Percentiles rank a stretch among this genome's conserved stretches.
phyloP scores from a whole-genome alignment of 1,140 invertebrate genomes.

The Cataglyphis hispanica region DNA sequence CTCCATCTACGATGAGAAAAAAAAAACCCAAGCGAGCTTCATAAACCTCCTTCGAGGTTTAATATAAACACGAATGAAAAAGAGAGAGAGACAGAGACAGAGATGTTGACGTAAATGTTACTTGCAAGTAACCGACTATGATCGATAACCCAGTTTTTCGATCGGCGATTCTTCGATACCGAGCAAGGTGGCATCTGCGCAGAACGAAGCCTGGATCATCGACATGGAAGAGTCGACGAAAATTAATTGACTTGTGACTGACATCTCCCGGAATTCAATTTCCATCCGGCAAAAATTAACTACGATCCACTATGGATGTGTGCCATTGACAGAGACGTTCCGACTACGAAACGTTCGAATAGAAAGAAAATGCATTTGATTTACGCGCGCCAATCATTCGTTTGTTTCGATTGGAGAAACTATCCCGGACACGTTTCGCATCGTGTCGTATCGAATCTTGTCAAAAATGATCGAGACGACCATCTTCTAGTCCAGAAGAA shows the following conservation, averaged over 20 bases:
- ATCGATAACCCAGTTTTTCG: constrained; percentile 77
- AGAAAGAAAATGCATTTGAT: too few relatives aligned
- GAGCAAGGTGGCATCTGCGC: constrained; percentile 51
- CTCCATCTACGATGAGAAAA: background rate
- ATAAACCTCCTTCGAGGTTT: background rate
- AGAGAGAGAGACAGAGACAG: too few relatives aligned
- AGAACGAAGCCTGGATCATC: constrained; percentile 37
- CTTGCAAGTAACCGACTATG: constrained; percentile 42
- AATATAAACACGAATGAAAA: background rate
- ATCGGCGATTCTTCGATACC: constrained; percentile 66
- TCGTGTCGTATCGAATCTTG: too few relatives aligned
- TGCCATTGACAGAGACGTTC: background rate
- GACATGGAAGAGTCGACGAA: constrained; percentile 21
- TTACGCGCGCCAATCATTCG: too few relatives aligned
- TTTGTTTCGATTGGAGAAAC: too few relatives aligned
- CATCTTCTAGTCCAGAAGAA: background rate
- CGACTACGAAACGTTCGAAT: background rate
- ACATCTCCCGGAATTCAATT: background rate
- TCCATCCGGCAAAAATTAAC: background rate
- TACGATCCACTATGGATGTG: too few relatives aligned
- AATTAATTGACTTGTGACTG: too few relatives aligned
- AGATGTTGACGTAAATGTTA: constrained; percentile 7
- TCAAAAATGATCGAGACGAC: background rate
- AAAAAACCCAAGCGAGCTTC: background rate
- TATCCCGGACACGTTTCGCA: background rate